phyloP scores from a whole-genome alignment of 37 sponge, comb jelly and placozoan genomes.

The Ephydatia muelleri region DNA sequence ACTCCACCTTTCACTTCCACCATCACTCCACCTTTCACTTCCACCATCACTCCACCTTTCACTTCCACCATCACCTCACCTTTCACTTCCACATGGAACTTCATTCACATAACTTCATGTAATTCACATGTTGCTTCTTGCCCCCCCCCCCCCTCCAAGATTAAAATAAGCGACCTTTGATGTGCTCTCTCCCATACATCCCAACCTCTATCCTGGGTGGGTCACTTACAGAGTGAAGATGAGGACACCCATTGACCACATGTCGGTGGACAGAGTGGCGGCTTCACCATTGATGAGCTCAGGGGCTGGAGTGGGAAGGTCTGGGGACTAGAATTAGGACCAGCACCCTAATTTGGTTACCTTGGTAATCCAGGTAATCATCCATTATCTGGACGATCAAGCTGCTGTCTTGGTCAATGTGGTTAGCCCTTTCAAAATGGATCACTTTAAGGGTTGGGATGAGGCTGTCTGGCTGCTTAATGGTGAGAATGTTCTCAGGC shows the following conservation, averaged over 20 bases:
- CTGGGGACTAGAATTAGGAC: not conserved
- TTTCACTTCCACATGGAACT: not conserved
- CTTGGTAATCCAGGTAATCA: slow-evolving; percentile 33
- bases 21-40: not conserved
- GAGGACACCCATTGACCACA: slow-evolving; percentile 68
- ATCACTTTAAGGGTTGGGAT: slow-evolving; percentile 47
- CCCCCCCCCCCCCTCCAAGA: too few relatives aligned
- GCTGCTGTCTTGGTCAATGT: not conserved
- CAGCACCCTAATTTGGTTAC: not conserved
- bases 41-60: not conserved
- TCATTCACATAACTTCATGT: too few relatives aligned
- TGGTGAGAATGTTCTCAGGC: slow-evolving; percentile 55
- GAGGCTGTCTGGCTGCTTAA: not conserved
- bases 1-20: not conserved
- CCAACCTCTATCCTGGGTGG: not conserved
- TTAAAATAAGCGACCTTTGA: too few relatives aligned
- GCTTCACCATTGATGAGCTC: slow-evolving; percentile 55
- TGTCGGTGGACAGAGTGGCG: slow-evolving; percentile 66
- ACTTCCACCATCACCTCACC: not conserved
- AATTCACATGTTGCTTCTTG: too few relatives aligned
- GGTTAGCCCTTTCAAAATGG: slow-evolving; percentile 41
- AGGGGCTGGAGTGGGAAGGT: slow-evolving; percentile 56
- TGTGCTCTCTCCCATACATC: too few relatives aligned
- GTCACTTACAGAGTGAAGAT: slow-evolving; percentile 51
- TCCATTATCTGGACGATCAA: not conserved